Conservation (phyloP, 2,113 vertebrate species). For the Corvus hawaiiensis region DNA sequence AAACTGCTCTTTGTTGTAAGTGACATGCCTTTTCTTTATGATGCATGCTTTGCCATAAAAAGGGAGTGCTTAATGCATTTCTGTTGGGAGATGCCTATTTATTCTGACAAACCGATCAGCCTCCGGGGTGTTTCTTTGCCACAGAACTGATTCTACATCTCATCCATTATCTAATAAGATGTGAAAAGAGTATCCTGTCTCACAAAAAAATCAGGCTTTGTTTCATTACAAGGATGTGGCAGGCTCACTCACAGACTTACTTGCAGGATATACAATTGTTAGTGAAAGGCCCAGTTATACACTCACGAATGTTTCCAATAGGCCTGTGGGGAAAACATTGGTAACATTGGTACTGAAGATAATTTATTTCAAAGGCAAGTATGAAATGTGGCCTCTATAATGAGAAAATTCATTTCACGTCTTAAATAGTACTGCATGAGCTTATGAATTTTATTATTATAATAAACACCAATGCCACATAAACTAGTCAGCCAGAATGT, state of each 20-base stretch:
- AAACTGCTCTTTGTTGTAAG: slow-evolving; percentile 42
- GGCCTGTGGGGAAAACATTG: not conserved
- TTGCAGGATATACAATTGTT: not conserved
- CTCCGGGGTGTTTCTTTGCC: slow-evolving; percentile 61
- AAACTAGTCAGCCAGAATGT: not conserved
- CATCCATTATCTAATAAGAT: slow-evolving; percentile 67
- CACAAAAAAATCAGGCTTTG: not conserved
- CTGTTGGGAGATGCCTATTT: slow-evolving; percentile 68
- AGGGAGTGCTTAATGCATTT: slow-evolving; percentile 50
- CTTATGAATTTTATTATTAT: not conserved
- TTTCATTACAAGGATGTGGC: not conserved
- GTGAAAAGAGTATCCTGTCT: slow-evolving; percentile 41
- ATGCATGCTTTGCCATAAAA: slow-evolving; percentile 42
- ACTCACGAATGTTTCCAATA: not conserved
- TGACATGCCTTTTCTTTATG: slow-evolving; percentile 25
- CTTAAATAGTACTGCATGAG: not conserved
- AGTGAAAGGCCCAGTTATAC: not conserved
- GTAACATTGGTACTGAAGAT: not conserved
- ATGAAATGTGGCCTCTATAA: not conserved
- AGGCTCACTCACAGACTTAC: not conserved
- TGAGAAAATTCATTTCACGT: not conserved
- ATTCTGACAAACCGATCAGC: slow-evolving; percentile 71
- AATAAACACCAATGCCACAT: not conserved
- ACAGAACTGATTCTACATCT: slow-evolving; percentile 68
- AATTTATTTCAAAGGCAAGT: not conserved